Conservation (phyloP, 2,113 vertebrate genomes). For the Gnathochromis pfefferi region DNA sequence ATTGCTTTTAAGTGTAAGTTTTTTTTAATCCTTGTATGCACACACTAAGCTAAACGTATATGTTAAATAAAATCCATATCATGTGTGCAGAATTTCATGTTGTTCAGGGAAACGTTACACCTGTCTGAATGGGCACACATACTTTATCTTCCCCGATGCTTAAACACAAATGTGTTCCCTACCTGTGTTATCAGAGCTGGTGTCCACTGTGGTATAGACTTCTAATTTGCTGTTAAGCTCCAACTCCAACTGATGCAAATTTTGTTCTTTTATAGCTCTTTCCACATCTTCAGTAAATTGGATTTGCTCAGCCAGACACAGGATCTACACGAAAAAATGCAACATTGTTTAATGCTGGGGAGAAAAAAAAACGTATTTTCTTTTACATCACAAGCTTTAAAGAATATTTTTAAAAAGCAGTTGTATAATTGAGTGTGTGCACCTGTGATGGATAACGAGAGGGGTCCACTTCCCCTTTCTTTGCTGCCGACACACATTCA, state of each 20-base stretch:
- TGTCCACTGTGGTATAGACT: conserved; percentile 84
- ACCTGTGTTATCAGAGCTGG: conserved; percentile 74
- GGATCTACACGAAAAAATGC: conserved; percentile 69
- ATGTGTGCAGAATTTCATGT: background rate
- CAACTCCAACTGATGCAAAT: conserved; percentile 81
- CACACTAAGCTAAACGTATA: background rate
- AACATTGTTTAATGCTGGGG: background rate
- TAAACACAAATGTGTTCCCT: background rate
- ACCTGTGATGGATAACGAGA: conserved; percentile 91
- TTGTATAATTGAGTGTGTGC: background rate
- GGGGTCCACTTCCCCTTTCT: conserved; percentile 81
- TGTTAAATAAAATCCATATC: background rate
- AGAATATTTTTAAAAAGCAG: background rate
- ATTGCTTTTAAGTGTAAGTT: background rate
- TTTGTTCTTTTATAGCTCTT: conserved; percentile 76
- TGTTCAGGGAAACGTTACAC: background rate
- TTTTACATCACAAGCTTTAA: background rate
- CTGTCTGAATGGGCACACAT: background rate
- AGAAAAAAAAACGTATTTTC: background rate
- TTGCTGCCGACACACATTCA: conserved; percentile 82
- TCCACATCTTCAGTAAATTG: conserved; percentile 95
- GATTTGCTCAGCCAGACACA: conserved; percentile 93
- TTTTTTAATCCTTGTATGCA: background rate
- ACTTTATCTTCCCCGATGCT: background rate
- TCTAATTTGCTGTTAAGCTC: conserved; percentile 85